Conservation (phyloP, 2,797 vertebrate species). For the Nothura maculosa region DNA sequence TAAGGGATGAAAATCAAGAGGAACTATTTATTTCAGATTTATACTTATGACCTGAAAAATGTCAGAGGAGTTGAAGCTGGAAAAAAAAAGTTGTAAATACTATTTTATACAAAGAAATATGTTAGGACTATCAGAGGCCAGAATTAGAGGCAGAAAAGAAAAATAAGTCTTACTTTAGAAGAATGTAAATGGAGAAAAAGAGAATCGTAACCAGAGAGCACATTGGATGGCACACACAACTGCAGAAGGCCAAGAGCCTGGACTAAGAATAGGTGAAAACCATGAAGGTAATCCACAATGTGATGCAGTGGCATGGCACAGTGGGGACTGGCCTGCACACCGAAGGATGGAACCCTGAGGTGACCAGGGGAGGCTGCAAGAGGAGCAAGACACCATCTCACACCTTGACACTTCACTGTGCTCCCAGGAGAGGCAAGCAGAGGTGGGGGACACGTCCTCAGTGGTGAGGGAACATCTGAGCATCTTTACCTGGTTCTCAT, state of each 20-base stretch:
- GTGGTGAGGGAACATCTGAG: neutral
- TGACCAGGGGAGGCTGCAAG: neutral
- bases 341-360: neutral
- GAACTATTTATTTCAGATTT: slow-evolving; percentile 10
- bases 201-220: neutral
- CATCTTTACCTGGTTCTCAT: neutral
- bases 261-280: neutral
- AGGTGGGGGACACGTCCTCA: neutral
- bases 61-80: neutral
- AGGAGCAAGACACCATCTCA: neutral
- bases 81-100: neutral
- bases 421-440: neutral
- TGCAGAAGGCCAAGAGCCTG: neutral
- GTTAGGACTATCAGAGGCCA: neutral
- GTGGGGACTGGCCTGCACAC: neutral
- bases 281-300: neutral
- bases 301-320: fast-evolving
- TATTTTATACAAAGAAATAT: slow-evolving; percentile 27
- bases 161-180: slow-evolving; percentile 30
- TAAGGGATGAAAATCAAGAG: neutral
- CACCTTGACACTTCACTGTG: neutral
- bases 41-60: neutral
- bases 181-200: slow-evolving; percentile 28
- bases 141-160: neutral
- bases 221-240: neutral